Conservation (phyloP, 2,113 vertebrate genomes). For the Jacana jacana region DNA sequence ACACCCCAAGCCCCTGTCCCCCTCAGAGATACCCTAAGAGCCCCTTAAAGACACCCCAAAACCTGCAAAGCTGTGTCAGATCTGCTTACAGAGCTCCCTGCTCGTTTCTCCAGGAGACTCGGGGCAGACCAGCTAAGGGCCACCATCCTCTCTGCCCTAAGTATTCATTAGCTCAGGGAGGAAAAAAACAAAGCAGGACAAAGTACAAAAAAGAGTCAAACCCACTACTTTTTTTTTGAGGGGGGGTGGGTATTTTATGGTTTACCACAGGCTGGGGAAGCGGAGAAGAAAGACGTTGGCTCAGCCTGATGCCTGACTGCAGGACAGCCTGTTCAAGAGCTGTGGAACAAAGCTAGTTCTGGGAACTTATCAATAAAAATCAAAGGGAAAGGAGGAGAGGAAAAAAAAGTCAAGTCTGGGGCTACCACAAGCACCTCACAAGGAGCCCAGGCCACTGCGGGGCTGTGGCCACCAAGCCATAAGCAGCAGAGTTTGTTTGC, state of each 20-base stretch:
- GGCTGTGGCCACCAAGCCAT: accelerated
- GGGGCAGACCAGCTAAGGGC: too few species aligned
- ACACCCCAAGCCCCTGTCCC: too few species aligned
- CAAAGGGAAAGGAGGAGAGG: too few species aligned
- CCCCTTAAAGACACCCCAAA: not conserved
- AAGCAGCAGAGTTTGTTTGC: not conserved
- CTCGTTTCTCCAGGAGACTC: not conserved
- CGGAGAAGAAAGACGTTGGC: not conserved
- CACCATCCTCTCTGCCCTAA: not conserved
- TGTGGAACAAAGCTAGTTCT: not conserved
- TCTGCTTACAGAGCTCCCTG: accelerated
- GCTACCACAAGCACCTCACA: not conserved
- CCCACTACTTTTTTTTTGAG: not conserved
- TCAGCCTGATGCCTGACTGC: not conserved
- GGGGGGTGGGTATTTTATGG: not conserved
- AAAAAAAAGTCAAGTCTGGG: not conserved
- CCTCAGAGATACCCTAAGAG: not conserved
- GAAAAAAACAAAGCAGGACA: not conserved
- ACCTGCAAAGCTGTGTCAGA: not conserved
- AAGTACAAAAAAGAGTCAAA: not conserved
- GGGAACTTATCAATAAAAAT: not conserved
- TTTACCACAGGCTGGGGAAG: not conserved
- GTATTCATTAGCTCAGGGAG: not conserved
- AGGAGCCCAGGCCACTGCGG: accelerated
- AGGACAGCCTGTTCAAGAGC: not conserved